Evolutionary conservation across 2,888 invertebrate species (phyloP).

Genomic region (Nyleta sp.): DNA sequence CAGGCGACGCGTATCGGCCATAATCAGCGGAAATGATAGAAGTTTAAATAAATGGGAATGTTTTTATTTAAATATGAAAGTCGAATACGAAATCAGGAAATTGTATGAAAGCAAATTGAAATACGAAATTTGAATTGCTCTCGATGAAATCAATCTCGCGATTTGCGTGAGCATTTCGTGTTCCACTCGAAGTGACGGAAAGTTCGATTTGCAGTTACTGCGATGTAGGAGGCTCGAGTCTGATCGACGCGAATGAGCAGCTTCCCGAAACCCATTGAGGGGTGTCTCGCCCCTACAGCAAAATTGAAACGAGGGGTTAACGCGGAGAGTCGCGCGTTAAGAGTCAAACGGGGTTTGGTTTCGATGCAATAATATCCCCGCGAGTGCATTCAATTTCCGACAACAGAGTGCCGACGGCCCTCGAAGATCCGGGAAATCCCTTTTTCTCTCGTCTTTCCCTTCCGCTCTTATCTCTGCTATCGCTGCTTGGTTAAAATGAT

Average conservation of each 20-base stretch:
- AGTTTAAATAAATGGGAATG: conserved; percentile 49
- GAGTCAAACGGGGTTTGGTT: conserved; percentile 68
- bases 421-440: conserved; percentile 65
- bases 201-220: conserved; percentile 67
- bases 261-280: conserved; percentile 63
- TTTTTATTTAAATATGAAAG: conserved; percentile 53
- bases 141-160: conserved; percentile 64
- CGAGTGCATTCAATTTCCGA: conserved; percentile 72
- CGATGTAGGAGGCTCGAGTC: conserved; percentile 64
- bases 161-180: conserved; percentile 63
- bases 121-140: conserved; percentile 61
- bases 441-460: conserved; percentile 64
- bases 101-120: conserved; percentile 59
- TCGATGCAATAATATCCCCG: conserved; percentile 70
- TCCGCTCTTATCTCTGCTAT: conserved; percentile 53
- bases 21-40: conserved; percentile 45
- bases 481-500: conserved; percentile 58
- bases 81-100: conserved; percentile 50
- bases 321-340: conserved; percentile 66
- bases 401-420: conserved; percentile 68
- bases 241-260: conserved; percentile 67
- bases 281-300: conserved; percentile 65
- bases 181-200: conserved; percentile 64
- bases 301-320: conserved; percentile 69
- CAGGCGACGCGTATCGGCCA: conserved; percentile 28